Percentiles rank a stretch among this genome's conserved stretches.
Conservation (phyloP, 2,888 invertebrate species). For the Dicyrtomina minuta region DNA sequence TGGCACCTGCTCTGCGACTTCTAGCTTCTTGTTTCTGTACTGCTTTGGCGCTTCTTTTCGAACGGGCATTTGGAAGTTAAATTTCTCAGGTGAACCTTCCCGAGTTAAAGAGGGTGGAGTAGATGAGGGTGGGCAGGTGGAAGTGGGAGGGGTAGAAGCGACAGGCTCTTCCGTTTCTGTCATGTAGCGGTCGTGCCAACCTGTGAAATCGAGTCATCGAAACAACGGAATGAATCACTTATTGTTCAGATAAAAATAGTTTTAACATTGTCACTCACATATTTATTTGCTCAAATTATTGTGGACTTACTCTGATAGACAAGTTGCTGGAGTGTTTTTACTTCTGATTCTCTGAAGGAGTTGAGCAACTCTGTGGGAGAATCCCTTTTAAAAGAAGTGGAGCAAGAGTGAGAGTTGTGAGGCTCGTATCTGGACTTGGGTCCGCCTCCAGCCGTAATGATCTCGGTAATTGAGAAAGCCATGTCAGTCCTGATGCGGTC, state of each 20-base stretch:
- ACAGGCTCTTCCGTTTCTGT: constrained; percentile 20
- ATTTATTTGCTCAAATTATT: not conserved
- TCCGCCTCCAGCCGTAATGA: constrained; percentile 35
- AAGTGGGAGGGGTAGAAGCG: too few relatives aligned
- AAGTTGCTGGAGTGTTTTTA: constrained; percentile 41
- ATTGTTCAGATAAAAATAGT: too few relatives aligned
- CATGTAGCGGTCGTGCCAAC: constrained; percentile 30
- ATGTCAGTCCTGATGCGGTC: constrained; percentile 40
- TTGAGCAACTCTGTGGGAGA: constrained; percentile 8
- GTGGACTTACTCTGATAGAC: constrained; percentile 43
- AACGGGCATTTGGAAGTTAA: too few relatives aligned
- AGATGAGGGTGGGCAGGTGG: too few relatives aligned
- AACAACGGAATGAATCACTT: too few relatives aligned
- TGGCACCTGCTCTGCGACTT: too few relatives aligned
- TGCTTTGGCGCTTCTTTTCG: too few relatives aligned
- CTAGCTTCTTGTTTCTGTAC: too few relatives aligned
- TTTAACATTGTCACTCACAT: too few relatives aligned
- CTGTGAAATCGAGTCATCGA: constrained; percentile 19
- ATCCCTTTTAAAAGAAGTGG: constrained; percentile 8
- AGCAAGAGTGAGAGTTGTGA: too few relatives aligned
- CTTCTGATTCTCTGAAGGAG: constrained; percentile 28
- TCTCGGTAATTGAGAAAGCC: constrained; percentile 46
- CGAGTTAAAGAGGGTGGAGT: too few relatives aligned
- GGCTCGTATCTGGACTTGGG: constrained; percentile 13
- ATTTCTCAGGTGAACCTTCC: too few relatives aligned